Percentiles rank a stretch among this genome's conserved stretches.
phyloP scores from a whole-genome alignment of 2,888 invertebrate genomes.

The Priocnemis perturbator region DNA sequence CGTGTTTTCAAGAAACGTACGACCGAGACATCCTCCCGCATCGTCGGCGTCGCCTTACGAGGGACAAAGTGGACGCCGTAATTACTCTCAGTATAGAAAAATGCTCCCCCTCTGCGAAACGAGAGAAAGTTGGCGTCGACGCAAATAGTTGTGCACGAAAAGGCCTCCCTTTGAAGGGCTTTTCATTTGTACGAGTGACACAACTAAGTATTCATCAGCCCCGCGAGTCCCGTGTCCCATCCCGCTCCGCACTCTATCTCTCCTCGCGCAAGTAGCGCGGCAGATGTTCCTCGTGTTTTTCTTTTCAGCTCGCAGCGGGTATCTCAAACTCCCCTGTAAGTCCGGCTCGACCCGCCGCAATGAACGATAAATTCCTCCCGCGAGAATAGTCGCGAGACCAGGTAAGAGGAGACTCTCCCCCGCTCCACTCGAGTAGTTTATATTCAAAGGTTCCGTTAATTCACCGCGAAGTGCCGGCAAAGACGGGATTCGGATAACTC shows the following conservation, averaged over 20 bases:
- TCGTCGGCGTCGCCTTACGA: no score
- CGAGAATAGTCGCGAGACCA: slow-evolving; percentile 8
- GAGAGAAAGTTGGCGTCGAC: no score
- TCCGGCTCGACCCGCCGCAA: slow-evolving; percentile 7
- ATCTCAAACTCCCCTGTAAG: neutral
- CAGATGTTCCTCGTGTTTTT: slow-evolving; percentile 5
- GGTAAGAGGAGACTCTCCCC: slow-evolving; percentile 7
- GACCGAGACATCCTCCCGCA: no score
- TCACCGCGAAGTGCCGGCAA: slow-evolving; percentile 40
- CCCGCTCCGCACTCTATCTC: slow-evolving; percentile 14
- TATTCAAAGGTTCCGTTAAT: slow-evolving; percentile 52
- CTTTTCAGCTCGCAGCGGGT: neutral
- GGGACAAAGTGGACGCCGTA: no score
- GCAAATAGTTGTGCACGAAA: no score
- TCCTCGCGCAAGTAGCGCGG: slow-evolving; percentile 1
- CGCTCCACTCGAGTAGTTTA: slow-evolving; percentile 36
- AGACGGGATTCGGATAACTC: slow-evolving; percentile 43
- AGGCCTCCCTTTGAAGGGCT: no score
- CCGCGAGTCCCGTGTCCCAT: slow-evolving; percentile 5
- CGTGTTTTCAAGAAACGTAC: no score
- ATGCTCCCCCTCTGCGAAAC: no score
- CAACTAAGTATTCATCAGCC: slow-evolving; percentile 4
- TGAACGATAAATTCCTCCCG: slow-evolving; percentile 8
- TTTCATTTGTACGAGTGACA: neutral
- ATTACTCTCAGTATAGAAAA: no score